These are phyloP conservation scores for Merluccius polli DNA, from an alignment of 2,797 vertebrate genomes.

Conservation along the genomic window DNA sequence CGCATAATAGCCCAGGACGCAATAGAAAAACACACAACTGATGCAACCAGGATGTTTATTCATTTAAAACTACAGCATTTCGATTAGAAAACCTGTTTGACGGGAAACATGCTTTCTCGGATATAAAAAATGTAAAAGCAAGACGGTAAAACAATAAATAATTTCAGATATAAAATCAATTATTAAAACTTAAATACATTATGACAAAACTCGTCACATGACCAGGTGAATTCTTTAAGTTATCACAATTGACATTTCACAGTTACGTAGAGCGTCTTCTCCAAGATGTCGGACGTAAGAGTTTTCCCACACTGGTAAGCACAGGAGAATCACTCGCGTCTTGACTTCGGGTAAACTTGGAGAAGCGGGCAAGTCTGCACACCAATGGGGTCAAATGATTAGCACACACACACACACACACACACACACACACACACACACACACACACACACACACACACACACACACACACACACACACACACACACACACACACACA, in stretches of 20 bases:
- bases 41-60: not conserved
- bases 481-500: constrained; percentile 15
- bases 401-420: not conserved
- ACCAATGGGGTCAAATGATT: not conserved
- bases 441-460: not conserved
- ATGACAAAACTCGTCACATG: no score
- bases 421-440: not conserved
- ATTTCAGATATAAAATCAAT: no score
- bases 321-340: constrained; percentile 11
- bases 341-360: constrained; percentile 6
- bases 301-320: constrained; percentile 29
- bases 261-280: not conserved
- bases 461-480: not conserved
- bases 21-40: not conserved
- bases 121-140: not conserved
- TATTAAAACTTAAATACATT: no score
- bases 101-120: not conserved
- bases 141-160: not conserved
- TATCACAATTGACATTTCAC: not conserved
- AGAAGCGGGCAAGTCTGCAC: constrained; percentile 5
- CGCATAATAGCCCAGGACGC: not conserved
- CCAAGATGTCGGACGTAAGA: not conserved
- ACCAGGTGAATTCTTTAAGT: not conserved
- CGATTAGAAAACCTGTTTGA: no score
- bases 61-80: not conserved